These are phyloP conservation scores for Uloborus diversus DNA, from an alignment of 1,140 invertebrate species.

Conservation along the genomic window DNA sequence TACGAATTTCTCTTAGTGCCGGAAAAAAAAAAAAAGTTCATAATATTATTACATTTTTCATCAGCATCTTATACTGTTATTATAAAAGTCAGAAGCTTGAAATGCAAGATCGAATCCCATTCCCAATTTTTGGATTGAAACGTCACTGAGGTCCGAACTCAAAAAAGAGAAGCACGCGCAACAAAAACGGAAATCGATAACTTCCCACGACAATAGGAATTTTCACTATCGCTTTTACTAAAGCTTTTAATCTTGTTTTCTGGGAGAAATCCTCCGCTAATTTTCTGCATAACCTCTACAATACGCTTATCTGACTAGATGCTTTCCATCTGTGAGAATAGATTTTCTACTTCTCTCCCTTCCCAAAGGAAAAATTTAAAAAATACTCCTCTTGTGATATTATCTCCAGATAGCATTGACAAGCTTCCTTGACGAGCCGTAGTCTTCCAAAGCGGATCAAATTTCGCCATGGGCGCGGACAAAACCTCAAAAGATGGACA, in stretches of 20 bases:
- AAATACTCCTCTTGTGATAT: neutral
- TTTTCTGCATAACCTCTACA: neutral
- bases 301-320: neutral
- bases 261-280: neutral
- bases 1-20: too few species aligned
- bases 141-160: too few species aligned
- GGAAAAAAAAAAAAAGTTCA: too few species aligned
- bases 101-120: too few species aligned
- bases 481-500: neutral
- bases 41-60: too few species aligned
- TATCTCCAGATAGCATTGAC: neutral
- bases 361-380: neutral
- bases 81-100: too few species aligned
- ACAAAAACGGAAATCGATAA: too few species aligned
- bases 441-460: conserved; percentile 3
- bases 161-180: too few species aligned
- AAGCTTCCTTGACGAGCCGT: neutral
- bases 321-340: neutral
- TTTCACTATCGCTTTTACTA: too few species aligned
- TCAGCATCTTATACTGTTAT: too few species aligned
- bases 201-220: too few species aligned
- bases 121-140: too few species aligned
- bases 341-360: neutral
- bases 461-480: neutral
- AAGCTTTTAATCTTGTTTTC: conserved; percentile 26